A percentile compares a stretch with the other conserved stretches of the same genome.
These are phyloP conservation scores for Eilema caniola DNA, from an alignment of 2,888 invertebrate species.

Conservation along the genomic window DNA sequence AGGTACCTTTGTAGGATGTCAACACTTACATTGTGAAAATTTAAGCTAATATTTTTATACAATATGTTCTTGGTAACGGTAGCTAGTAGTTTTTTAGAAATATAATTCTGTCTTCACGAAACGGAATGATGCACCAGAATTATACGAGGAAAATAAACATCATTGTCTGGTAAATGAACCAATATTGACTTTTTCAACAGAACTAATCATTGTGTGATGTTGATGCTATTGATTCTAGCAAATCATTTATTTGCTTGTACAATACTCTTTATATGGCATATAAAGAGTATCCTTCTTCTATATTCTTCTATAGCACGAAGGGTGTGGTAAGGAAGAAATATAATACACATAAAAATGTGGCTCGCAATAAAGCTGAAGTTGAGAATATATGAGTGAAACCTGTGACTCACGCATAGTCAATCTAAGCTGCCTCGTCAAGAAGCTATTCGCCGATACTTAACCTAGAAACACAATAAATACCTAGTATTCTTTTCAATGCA, in stretches of 20 bases:
- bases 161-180: not conserved
- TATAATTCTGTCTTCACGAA: not conserved
- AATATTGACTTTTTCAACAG: not conserved
- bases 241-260: not conserved
- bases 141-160: not conserved
- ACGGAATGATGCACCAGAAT: not conserved
- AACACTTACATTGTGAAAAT: no score
- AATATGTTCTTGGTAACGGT: no score
- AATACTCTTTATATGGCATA: no score
- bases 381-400: not conserved
- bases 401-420: no score
- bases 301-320: no score
- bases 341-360: no score
- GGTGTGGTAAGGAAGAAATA: no score
- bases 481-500: not conserved
- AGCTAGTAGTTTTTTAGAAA: not conserved
- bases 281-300: no score
- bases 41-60: no score
- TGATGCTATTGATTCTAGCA: not conserved
- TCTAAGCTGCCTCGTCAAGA: not conserved
- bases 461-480: not conserved
- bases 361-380: not conserved
- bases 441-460: not conserved
- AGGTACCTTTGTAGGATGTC: no score
- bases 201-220: not conserved